Conservation (phyloP, 2,113 vertebrate species). For the zebrafish (Danio rerio) region GRCz12tu NC_133187.1:36301001-36301500, state of each 20-base stretch:
- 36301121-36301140: neutral
- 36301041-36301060: neutral
- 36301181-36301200: neutral
- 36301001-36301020: constrained; percentile 9
- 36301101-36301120: neutral
- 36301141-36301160: too few relatives aligned
- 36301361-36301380: neutral
- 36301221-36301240: neutral
- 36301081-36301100: neutral
- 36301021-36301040: neutral
- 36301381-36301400: neutral
- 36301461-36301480: neutral
- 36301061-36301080: neutral
- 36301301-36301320: neutral
- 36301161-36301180: neutral
- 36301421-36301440: neutral
- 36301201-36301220: neutral
- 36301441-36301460: neutral
- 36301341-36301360: neutral
- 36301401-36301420: neutral
- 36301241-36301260: neutral
- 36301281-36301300: neutral
- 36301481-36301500: neutral
- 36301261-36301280: neutral
- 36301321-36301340: neutral